Evolutionary conservation across 2,888 invertebrate species (phyloP).

Genomic region (Cryptocephalus primarius): DNA sequence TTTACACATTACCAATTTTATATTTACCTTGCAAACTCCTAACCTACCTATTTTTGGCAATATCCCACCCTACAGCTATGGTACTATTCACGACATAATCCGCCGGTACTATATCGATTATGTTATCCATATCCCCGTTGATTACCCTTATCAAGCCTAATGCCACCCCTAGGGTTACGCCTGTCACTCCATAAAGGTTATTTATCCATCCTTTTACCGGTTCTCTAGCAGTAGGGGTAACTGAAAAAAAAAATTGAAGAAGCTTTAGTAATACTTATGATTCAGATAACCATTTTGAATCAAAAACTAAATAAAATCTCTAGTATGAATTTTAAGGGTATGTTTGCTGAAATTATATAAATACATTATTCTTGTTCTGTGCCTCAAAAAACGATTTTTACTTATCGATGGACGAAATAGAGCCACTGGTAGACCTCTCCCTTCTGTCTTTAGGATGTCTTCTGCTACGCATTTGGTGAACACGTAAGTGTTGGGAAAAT

Average conservation of each 20-base stretch:
- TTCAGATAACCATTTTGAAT: too few species aligned
- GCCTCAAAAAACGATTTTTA: constrained; percentile 27
- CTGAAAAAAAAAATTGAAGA: constrained; percentile 26
- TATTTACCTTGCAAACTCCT: too few species aligned
- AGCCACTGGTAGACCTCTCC: constrained; percentile 59
- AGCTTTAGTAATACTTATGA: not conserved
- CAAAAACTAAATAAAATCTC: too few species aligned
- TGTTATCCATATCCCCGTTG: constrained; percentile 38
- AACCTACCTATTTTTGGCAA: constrained; percentile 22
- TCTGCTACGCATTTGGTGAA: constrained; percentile 85
- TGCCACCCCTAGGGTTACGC: constrained; percentile 35
- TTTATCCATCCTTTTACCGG: constrained; percentile 62
- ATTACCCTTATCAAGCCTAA: constrained; percentile 48
- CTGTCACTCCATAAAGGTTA: constrained; percentile 63
- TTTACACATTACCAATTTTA: too few species aligned
- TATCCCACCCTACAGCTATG: constrained; percentile 47
- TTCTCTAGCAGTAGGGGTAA: constrained; percentile 44
- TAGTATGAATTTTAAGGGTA: too few species aligned
- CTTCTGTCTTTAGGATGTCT: constrained; percentile 54
- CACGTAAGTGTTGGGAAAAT: constrained; percentile 65
- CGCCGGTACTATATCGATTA: constrained; percentile 55
- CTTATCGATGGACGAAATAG: constrained; percentile 78
- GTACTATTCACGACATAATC: constrained; percentile 53
- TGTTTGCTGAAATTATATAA: too few species aligned
- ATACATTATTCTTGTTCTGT: too few species aligned